Conservation (phyloP, 2,888 invertebrate species). For the Microplitis manilae region DNA sequence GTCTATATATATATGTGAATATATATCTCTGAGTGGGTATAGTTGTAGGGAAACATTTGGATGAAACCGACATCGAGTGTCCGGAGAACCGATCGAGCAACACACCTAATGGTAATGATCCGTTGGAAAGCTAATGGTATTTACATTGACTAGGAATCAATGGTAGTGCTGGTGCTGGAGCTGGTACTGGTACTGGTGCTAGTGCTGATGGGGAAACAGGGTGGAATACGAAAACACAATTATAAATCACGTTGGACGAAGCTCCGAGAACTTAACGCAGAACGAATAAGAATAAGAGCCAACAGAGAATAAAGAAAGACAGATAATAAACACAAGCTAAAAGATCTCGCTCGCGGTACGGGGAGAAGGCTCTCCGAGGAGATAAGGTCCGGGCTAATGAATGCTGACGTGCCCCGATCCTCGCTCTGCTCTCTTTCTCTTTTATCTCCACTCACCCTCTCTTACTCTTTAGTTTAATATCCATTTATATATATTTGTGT, state of each 20-base stretch:
- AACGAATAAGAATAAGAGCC: constrained; percentile 23
- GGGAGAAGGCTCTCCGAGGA: constrained; percentile 46
- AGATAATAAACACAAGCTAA: constrained; percentile 27
- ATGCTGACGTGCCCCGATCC: constrained; percentile 61
- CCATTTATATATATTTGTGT: constrained; percentile 21
- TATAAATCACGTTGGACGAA: constrained; percentile 52
- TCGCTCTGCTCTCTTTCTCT: constrained; percentile 48
- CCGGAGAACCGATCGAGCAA: constrained; percentile 26
- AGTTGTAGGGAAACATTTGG: constrained; percentile 35
- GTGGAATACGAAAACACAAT: constrained; percentile 53
- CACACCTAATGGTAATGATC: constrained; percentile 57
- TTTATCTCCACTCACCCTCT: constrained; percentile 17
- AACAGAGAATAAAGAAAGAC: constrained; percentile 27
- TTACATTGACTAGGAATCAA: constrained; percentile 61
- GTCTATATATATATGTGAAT: not conserved
- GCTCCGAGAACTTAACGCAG: constrained; percentile 12
- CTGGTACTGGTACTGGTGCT: too few species aligned
- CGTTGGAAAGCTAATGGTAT: constrained; percentile 54
- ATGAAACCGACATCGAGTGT: constrained; percentile 33
- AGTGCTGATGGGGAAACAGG: not conserved
- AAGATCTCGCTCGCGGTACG: constrained; percentile 36
- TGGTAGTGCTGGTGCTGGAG: constrained; percentile 28
- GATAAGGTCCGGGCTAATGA: constrained; percentile 62
- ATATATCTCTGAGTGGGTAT: too few species aligned
- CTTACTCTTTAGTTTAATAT: constrained; percentile 4